phyloP scores from a whole-genome alignment of 2,113 vertebrate genomes.

The Macroglossus sobrinus region DNA sequence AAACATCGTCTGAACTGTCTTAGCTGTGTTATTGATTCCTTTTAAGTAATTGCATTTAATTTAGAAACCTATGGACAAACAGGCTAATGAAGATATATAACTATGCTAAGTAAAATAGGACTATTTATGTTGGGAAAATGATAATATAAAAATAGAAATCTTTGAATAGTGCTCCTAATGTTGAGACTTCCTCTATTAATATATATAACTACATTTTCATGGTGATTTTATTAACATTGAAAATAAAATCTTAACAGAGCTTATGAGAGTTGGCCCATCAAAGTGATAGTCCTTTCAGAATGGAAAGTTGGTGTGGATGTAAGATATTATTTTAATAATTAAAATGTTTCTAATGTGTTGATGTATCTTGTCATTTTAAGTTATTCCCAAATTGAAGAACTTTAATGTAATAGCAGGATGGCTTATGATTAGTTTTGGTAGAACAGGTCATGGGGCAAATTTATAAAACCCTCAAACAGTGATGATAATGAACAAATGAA shows the following conservation, averaged over 20 bases:
- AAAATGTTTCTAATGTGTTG: not conserved
- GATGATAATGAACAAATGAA: not conserved
- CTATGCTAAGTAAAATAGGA: constrained; percentile 32
- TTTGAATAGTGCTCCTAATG: not conserved
- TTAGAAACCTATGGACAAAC: constrained; percentile 62
- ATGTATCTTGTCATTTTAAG: not conserved
- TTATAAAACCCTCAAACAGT: not conserved
- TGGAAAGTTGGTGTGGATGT: not conserved
- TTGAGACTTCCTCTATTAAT: not conserved
- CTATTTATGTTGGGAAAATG: not conserved
- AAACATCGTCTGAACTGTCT: constrained; percentile 37
- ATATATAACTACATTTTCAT: not conserved
- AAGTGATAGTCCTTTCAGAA: not conserved
- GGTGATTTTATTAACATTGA: not conserved
- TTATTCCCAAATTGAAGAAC: not conserved
- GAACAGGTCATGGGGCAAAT: not conserved
- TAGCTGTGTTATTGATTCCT: constrained; percentile 73
- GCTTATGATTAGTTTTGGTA: not conserved
- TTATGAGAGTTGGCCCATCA: not conserved
- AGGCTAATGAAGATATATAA: constrained; percentile 62
- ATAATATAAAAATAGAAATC: constrained; percentile 23
- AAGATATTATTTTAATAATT: not conserved
- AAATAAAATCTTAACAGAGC: not conserved
- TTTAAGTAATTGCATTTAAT: constrained; percentile 82
- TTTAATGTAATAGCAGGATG: not conserved